Evolutionary conservation across 2,797 vertebrate species (phyloP), one percentile per base, ranked within the genome.

Genomic region (Champsocephalus gunnari): DNA sequence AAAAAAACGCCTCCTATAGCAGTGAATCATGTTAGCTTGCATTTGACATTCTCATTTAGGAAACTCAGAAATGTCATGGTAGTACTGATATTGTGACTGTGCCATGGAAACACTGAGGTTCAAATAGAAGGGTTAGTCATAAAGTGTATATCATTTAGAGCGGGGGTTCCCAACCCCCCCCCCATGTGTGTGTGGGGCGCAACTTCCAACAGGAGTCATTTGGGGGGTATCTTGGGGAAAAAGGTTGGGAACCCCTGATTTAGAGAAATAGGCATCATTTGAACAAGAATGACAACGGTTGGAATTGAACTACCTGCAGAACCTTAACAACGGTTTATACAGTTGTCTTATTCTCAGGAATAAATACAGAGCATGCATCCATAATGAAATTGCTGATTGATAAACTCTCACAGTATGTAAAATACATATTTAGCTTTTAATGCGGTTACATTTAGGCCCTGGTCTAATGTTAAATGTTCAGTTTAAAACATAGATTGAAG

Each of bases 1-100:
- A 77, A 80, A 80, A 84, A 59, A 80, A 75, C 32, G 7, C 47
- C 70, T 79, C 80, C 67, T 66, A 75, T 57, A 60, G 75, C 62
- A 55, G 55, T 88, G 80, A 88, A 84, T 91, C 88, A 87, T 80
- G 57, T 12, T 50, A 61, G 56, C 73, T 78, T 79, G 70, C 16
- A 6, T 71, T 81, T 83, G 50, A 81, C 63, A 21, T 21, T 21
- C 64, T 83, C 51, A 28, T 21, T 63, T 76, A 17, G 54, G 44
- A 73, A 66, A 55, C n/a, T 21, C 11, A 11, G 3, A 45, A 47
- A 55, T 75, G 47, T 63, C 43, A 59, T 32, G 53, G 47, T 56
- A 4, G 50, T 28, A 12, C 19, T 53, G 41, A 45, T 59, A 57
- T 58, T 79, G 70, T 43, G 13, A 45, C 59, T 38, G 14, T 14